Evolutionary conservation across 2,797 vertebrate genomes (phyloP), one percentile per base, ranked within the genome.

Genomic region (Dryobates pubescens): DNA sequence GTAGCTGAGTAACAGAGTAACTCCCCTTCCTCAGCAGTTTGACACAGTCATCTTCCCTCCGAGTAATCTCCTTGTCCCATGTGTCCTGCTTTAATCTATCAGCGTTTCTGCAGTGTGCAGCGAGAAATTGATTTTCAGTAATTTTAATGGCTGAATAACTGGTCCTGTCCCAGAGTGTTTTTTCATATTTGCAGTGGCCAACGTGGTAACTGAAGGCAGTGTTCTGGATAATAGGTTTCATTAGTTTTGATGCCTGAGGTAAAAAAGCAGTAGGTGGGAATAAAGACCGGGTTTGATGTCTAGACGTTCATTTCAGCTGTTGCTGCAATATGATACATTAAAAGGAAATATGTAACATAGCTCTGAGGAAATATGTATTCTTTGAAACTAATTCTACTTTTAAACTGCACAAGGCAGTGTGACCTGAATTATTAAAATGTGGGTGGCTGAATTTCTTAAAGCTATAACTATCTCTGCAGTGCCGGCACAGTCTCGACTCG

Each of bases 291-390:
- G 95, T 97, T 97, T 97, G 97, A 97, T 97, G 97, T 97, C 96
- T 97, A 97, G 97, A 96, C 80, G 73, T 96, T 97, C 96, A 93
- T 97, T 97, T 97, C 95, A 93, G 96, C 94, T 97, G 95, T 97
- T 97, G 95, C 96, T 95, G 96, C 97, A 97, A 93, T 97, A 96
- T 80, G 97, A 96, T 96, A 96, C 95, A 96, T 97, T 97, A 97
- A 97, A 97, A 97, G 96, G 97, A 97, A 97, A 97, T 97, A 96
- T 96, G 96, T 97, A 97, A 96, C 97, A 95, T 95, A 96, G 96
- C 97, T 98, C 96, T 96, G 96, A 97, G 97, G 97, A 97, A 97
- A 95, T 96, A 95, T 92, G 95, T 97, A 94, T 97, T 97, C 97
- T 97, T 97, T 97, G 96, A 97, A 97, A 97, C 96, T 96, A 95